phyloP scores from a whole-genome alignment of 2,888 invertebrate genomes.

The Pollenia angustigena region DNA sequence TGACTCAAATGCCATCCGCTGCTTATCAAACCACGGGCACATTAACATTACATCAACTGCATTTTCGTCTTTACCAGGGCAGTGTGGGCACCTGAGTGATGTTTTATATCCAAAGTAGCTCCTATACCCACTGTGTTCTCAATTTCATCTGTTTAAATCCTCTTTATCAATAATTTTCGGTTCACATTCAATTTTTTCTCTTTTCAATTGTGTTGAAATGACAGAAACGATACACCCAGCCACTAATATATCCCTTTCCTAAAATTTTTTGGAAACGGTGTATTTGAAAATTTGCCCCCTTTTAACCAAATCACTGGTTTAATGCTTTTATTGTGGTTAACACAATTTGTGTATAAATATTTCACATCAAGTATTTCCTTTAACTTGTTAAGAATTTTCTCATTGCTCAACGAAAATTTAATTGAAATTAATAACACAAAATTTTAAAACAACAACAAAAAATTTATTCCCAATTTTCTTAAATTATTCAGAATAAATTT shows the following conservation, averaged over 20 bases:
- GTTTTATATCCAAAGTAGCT: too few relatives aligned
- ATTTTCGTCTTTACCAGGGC: too few relatives aligned
- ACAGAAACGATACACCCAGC: neutral
- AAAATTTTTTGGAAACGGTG: conserved; percentile 41
- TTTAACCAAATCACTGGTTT: conserved; percentile 53
- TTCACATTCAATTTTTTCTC: too few relatives aligned
- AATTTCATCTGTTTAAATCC: too few relatives aligned
- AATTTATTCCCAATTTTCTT: conserved; percentile 35
- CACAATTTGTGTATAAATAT: conserved; percentile 31
- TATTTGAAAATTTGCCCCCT: neutral
- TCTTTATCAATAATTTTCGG: too few relatives aligned
- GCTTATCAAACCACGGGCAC: too few relatives aligned
- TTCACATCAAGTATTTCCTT: conserved; percentile 18
- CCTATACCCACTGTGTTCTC: too few relatives aligned
- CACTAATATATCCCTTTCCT: neutral
- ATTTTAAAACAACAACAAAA: conserved; percentile 5
- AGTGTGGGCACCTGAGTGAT: too few relatives aligned
- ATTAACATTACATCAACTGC: too few relatives aligned
- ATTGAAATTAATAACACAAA: conserved; percentile 67
- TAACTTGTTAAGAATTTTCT: conserved; percentile 3
- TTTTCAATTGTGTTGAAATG: too few relatives aligned
- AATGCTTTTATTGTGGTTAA: conserved; percentile 60
- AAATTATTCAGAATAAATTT: conserved; percentile 59
- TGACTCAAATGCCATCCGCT: too few relatives aligned
- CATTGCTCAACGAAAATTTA: conserved; percentile 51